Evolutionary conservation across 2,113 vertebrate species (phyloP).

Genomic region (Geothlypis trichas): DNA sequence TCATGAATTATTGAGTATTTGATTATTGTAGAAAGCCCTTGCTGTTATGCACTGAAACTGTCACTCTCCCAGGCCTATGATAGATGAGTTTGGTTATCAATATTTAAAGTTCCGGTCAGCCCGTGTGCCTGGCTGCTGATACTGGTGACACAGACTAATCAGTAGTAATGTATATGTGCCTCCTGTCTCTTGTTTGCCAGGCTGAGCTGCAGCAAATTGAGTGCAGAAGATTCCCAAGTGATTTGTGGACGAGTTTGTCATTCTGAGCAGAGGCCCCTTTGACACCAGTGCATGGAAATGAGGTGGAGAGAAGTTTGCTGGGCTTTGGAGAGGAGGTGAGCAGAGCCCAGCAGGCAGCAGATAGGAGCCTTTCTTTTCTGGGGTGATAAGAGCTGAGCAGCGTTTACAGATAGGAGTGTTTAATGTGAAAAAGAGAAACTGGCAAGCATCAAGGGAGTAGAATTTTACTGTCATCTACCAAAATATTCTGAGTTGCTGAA

Average conservation of each 20-base stretch:
- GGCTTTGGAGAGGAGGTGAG: background rate
- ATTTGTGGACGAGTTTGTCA: conserved; percentile 52
- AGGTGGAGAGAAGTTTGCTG: background rate
- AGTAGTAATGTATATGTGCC: conserved; percentile 35
- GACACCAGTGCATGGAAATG: conserved; percentile 38
- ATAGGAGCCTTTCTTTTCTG: background rate
- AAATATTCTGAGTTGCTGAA: background rate
- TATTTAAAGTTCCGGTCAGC: conserved; percentile 78
- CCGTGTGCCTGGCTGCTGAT: conserved; percentile 46
- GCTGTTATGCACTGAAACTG: conserved; percentile 73
- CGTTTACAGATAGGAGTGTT: background rate
- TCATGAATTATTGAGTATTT: conserved; percentile 84
- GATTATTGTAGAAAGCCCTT: conserved; percentile 79
- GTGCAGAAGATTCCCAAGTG: conserved; percentile 26
- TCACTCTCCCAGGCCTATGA: conserved; percentile 70
- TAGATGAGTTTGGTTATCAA: conserved; percentile 78
- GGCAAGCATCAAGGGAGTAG: background rate
- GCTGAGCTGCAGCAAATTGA: conserved; percentile 5
- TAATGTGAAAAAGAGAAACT: background rate
- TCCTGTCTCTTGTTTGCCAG: conserved; percentile 19
- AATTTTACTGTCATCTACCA: background rate
- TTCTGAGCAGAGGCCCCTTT: conserved; percentile 29
- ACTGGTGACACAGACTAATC: conserved; percentile 56
- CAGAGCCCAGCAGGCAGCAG: background rate
- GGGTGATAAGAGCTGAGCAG: background rate